phyloP scores from a whole-genome alignment of 2,113 vertebrate genomes.

The Gobius niger region DNA sequence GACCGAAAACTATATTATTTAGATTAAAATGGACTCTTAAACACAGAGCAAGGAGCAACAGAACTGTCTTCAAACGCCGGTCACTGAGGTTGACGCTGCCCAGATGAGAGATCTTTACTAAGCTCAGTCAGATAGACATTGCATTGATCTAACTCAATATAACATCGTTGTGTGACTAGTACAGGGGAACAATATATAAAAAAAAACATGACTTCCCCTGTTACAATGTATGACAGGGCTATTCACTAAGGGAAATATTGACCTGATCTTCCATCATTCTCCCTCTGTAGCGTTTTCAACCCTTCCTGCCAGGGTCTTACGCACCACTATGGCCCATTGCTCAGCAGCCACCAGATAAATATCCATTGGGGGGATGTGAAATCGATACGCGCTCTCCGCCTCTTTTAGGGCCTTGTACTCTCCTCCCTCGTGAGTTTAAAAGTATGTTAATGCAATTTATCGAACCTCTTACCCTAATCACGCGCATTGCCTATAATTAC shows the following conservation, averaged over 20 bases:
- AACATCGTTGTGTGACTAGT: too few relatives aligned
- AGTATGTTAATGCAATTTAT: constrained; percentile 85
- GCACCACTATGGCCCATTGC: constrained; percentile 55
- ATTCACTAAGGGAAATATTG: constrained; percentile 18
- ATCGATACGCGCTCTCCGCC: constrained; percentile 76
- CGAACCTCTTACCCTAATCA: constrained; percentile 82
- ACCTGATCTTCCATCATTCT: constrained; percentile 40
- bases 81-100: too few relatives aligned
- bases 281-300: constrained; percentile 45
- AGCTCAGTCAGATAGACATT: too few relatives aligned
- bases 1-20: too few relatives aligned
- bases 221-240: neutral
- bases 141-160: too few relatives aligned
- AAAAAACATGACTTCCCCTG: neutral
- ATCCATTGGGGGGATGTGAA: constrained; percentile 72
- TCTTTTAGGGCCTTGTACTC: constrained; percentile 69
- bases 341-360: constrained; percentile 78
- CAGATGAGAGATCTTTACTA: too few relatives aligned
- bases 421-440: constrained; percentile 74
- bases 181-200: too few relatives aligned
- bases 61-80: too few relatives aligned
- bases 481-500: constrained; percentile 79
- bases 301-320: constrained; percentile 63
- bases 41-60: too few relatives aligned
- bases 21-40: too few relatives aligned